Evolutionary conservation across 1,140 invertebrate species (phyloP).

Genomic region (Habropoda laboriosa): DNA sequence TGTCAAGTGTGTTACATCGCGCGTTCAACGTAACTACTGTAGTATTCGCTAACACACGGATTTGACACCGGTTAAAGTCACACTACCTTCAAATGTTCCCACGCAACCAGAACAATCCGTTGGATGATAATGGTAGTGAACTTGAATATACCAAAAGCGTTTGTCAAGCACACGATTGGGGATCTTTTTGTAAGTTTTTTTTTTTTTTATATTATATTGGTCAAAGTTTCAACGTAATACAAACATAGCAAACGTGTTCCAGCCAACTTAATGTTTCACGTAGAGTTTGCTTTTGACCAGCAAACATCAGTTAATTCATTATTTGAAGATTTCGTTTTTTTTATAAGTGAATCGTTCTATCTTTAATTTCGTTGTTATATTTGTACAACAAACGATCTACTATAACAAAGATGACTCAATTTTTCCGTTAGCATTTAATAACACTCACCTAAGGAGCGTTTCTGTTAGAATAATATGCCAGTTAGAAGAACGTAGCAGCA

Average conservation of each 20-base stretch:
- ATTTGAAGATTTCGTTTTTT: too few relatives aligned
- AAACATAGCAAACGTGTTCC: background rate
- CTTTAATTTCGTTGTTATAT: too few relatives aligned
- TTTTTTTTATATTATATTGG: too few relatives aligned
- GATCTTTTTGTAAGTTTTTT: background rate
- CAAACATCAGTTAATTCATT: too few relatives aligned
- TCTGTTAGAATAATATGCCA: too few relatives aligned
- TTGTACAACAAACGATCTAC: too few relatives aligned
- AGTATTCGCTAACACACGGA: background rate
- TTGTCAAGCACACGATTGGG: background rate
- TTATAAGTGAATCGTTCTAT: too few relatives aligned
- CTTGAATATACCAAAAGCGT: constrained; percentile 21
- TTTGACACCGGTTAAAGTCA: background rate
- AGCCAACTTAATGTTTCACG: background rate
- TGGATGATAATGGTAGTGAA: constrained; percentile 17
- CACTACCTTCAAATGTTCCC: background rate
- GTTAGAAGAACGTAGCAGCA: too few relatives aligned
- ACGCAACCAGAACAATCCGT: background rate
- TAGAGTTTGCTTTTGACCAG: too few relatives aligned
- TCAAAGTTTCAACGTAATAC: background rate
- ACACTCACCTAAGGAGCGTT: too few relatives aligned
- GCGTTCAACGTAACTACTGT: constrained; percentile 6
- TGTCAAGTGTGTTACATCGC: background rate
- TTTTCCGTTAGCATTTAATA: too few relatives aligned
- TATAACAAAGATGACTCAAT: too few relatives aligned